Conservation (phyloP, 2,888 invertebrate species). For the Chouioia cunea region DNA sequence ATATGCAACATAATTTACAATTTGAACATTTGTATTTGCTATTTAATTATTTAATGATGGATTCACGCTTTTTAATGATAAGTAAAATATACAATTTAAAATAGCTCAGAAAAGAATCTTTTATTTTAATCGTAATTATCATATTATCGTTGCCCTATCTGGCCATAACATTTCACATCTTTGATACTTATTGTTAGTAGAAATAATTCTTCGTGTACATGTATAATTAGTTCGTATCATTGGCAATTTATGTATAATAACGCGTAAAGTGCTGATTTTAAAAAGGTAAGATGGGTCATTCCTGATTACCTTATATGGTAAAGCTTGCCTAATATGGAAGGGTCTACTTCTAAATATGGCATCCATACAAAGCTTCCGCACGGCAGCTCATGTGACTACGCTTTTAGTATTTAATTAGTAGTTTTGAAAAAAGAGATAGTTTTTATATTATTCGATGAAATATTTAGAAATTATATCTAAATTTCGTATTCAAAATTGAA, state of each 20-base stretch:
- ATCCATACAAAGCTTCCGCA: conserved; percentile 72
- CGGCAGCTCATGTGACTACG: conserved; percentile 42
- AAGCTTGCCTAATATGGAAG: conserved; percentile 86
- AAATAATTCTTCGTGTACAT: too few relatives aligned
- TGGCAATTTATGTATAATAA: conserved; percentile 14
- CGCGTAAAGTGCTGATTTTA: conserved; percentile 42
- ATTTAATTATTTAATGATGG: too few relatives aligned
- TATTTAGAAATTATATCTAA: not conserved
- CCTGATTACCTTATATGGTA: conserved; percentile 84
- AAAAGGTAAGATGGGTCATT: conserved; percentile 75
- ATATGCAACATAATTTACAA: too few relatives aligned
- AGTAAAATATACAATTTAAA: too few relatives aligned
- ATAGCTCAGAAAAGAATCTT: too few relatives aligned
- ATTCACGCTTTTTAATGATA: too few relatives aligned
- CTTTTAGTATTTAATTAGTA: conserved; percentile 27
- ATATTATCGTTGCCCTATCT: too few relatives aligned
- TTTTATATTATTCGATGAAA: not conserved
- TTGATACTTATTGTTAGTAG: too few relatives aligned
- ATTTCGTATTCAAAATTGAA: not conserved
- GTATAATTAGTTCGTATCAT: too few relatives aligned
- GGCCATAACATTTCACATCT: too few relatives aligned
- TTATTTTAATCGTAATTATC: too few relatives aligned
- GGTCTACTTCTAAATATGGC: conserved; percentile 86
- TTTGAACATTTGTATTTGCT: too few relatives aligned
- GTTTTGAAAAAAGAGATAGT: not conserved